A percentile compares a stretch with the other conserved stretches of the same genome.
Evolutionary conservation across 2,797 vertebrate species (phyloP).

Genomic region (Pteropus rufus): DNA sequence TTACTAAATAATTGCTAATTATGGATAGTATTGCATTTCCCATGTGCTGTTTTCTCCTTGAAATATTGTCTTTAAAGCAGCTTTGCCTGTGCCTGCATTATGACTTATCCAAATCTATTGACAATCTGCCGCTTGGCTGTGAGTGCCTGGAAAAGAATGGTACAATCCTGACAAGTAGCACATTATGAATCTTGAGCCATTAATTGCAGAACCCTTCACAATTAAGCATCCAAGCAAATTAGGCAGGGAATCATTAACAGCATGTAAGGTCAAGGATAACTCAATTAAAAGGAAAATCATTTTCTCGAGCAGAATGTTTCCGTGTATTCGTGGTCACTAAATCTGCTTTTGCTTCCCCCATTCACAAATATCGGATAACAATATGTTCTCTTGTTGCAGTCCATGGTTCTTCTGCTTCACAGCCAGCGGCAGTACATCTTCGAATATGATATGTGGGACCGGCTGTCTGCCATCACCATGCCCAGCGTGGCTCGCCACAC

Average conservation of each 20-base stretch:
- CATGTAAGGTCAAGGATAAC: constrained; percentile 85
- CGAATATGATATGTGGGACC: constrained; percentile 94
- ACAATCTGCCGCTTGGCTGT: constrained; percentile 84
- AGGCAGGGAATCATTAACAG: constrained; percentile 84
- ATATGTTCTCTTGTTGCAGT: constrained; percentile 85
- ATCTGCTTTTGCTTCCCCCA: constrained; percentile 20
- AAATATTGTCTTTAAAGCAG: constrained; percentile 81
- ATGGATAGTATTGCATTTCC: constrained; percentile 74
- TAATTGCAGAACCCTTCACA: constrained; percentile 84
- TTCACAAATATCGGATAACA: constrained; percentile 73
- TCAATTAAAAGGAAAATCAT: constrained; percentile 83
- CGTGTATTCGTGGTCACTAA: constrained; percentile 65
- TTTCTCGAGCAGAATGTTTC: constrained; percentile 79
- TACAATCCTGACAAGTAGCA: constrained; percentile 81
- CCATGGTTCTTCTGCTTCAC: constrained; percentile 97
- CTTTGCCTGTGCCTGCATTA: constrained; percentile 78
- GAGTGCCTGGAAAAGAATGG: constrained; percentile 82
- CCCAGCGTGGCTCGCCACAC: constrained; percentile 97
- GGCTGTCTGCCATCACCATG: constrained; percentile 97
- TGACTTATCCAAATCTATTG: constrained; percentile 82
- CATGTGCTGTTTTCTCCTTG: constrained; percentile 79
- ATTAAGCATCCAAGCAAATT: constrained; percentile 86
- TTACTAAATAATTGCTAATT: constrained; percentile 78
- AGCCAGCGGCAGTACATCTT: constrained; percentile 99
- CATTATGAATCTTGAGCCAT: constrained; percentile 83